A percentile compares a stretch with the other conserved stretches of the same genome.
phyloP scores from a whole-genome alignment of 2,888 invertebrate genomes.

The Sarcophaga subvicina region DNA sequence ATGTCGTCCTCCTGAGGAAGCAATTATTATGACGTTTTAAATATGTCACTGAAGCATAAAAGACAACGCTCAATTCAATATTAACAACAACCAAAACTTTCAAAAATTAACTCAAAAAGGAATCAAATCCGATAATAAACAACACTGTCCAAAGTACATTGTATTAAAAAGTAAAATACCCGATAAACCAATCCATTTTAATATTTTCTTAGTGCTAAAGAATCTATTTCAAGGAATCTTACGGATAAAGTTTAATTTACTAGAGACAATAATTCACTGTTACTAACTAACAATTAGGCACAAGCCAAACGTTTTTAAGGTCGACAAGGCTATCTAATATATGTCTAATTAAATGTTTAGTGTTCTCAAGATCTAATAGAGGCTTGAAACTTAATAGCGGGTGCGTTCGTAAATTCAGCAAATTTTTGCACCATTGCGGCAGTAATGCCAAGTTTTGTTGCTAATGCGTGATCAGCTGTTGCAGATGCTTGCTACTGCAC shows the following conservation, averaged over 20 bases:
- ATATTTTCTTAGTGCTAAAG: conserved; percentile 21
- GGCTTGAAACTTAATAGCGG: too few species aligned
- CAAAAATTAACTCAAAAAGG: neutral
- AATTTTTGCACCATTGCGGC: too few species aligned
- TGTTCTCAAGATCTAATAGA: too few species aligned
- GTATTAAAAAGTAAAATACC: conserved; percentile 32
- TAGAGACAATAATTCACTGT: conserved; percentile 7
- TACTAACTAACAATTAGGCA: conserved; percentile 1
- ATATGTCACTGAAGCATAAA: neutral
- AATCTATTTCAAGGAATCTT: conserved; percentile 2
- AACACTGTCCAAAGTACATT: conserved; percentile 20
- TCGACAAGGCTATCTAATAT: neutral
- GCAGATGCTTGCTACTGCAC: too few species aligned
- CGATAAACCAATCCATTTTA: neutral
- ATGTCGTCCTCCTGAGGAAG: neutral
- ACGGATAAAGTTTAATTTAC: neutral
- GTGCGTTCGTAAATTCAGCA: too few species aligned
- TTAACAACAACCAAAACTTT: neutral
- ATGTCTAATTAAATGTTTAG: neutral
- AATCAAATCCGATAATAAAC: neutral
- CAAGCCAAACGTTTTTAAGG: conserved; percentile 13
- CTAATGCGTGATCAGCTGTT: too few species aligned
- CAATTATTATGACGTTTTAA: neutral
- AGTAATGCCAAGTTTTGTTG: too few species aligned
- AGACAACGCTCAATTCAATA: neutral